phyloP scores from a whole-genome alignment of 1,140 invertebrate species.

The Drosophila malerkotliana region DNA sequence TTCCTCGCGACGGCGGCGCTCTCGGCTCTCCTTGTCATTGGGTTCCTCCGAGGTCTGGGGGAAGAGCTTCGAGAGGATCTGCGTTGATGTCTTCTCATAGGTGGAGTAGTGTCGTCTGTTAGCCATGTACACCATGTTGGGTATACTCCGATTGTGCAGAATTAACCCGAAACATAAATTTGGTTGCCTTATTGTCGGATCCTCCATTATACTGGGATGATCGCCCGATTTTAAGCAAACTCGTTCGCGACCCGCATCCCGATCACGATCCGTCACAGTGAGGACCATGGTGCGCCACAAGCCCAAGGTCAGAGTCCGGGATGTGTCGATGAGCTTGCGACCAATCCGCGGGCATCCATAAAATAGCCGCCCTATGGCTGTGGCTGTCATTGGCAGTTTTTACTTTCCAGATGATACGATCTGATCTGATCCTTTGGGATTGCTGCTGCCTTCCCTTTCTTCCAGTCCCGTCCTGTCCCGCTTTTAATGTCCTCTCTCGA shows the following conservation, averaged over 20 bases:
- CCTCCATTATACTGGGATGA: neutral
- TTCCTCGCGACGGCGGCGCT: constrained; percentile 70
- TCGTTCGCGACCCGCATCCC: neutral
- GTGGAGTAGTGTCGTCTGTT: constrained; percentile 56
- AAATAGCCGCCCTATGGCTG: constrained; percentile 29
- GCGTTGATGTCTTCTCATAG: constrained; percentile 47
- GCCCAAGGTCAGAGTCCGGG: constrained; percentile 25
- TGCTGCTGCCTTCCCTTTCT: too few species aligned
- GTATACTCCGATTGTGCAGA: neutral
- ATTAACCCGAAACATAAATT: neutral
- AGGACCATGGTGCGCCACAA: constrained; percentile 36
- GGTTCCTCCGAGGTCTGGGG: constrained; percentile 70
- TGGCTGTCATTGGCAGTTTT: constrained; percentile 55
- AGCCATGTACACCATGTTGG: constrained; percentile 15
- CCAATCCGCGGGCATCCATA: constrained; percentile 15
- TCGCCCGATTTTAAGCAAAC: neutral
- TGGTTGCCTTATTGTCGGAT: neutral
- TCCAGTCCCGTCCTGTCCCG: neutral
- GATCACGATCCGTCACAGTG: neutral
- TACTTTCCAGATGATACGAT: neutral
- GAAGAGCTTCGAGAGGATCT: constrained; percentile 76
- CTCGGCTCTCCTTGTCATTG: constrained; percentile 57
- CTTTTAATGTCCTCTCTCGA: neutral
- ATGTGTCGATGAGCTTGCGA: constrained; percentile 39
- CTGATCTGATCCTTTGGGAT: too few species aligned